A percentile compares a stretch with the other conserved stretches of the same genome.
Conservation (phyloP, 2,888 invertebrate species). For the Drosophila melanosoma region DNA sequence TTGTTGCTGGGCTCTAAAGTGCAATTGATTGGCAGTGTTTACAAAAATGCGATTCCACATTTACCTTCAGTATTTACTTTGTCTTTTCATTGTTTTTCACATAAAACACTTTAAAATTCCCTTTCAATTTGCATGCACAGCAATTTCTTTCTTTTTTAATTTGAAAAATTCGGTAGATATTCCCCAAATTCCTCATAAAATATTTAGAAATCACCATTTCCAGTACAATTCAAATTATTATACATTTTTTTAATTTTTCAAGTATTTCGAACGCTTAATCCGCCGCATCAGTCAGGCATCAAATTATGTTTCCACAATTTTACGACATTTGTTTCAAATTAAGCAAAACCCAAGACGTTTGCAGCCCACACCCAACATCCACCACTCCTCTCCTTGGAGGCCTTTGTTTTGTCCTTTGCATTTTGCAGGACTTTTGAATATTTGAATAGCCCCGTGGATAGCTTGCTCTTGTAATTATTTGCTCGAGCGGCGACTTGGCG, state of each 20-base stretch:
- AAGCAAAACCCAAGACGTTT: conserved; percentile 67
- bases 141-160: not conserved
- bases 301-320: conserved; percentile 75
- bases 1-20: conserved; percentile 22
- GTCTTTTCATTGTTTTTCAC: not conserved
- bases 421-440: conserved; percentile 60
- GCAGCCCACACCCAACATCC: not conserved
- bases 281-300: conserved; percentile 75
- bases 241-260: conserved; percentile 13
- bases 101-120: conserved; percentile 11
- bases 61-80: not conserved
- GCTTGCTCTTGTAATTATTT: conserved; percentile 78
- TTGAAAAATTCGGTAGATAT: not conserved
- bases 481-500: conserved; percentile 70
- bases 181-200: conserved; percentile 44
- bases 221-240: conserved; percentile 24
- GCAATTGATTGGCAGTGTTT: conserved; percentile 8
- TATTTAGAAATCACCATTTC: conserved; percentile 44
- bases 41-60: not conserved
- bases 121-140: not conserved
- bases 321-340: conserved; percentile 82
- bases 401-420: conserved; percentile 44
- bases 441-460: conserved; percentile 59
- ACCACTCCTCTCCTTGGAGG: not conserved
- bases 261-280: conserved; percentile 47